Evolutionary conservation across 2,113 vertebrate species (phyloP).

Genomic region (Platichthys stellatus): DNA sequence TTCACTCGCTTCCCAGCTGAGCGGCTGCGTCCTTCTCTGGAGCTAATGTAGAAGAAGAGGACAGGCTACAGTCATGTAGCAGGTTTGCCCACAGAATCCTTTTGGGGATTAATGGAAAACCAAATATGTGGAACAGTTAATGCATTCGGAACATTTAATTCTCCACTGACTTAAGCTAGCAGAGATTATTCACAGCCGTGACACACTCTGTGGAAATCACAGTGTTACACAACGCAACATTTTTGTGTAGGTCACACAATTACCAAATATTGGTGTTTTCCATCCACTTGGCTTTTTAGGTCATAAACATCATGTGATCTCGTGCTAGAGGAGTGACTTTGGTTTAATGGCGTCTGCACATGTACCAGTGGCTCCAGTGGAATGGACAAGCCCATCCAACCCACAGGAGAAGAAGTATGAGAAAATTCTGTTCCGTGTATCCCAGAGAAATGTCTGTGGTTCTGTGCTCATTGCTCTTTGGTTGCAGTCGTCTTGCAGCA

Average conservation of each 20-base stretch:
- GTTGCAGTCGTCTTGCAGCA: constrained; percentile 54
- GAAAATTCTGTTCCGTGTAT: not conserved
- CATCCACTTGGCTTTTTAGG: not conserved
- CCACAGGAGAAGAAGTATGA: not conserved
- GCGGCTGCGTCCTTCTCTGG: constrained; percentile 35
- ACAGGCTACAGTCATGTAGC: not conserved
- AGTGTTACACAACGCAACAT: constrained; percentile 21
- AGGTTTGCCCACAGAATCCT: constrained; percentile 41
- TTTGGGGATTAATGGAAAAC: constrained; percentile 53
- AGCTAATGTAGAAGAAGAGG: constrained; percentile 19
- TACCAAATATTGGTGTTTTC: not conserved
- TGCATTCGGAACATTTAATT: constrained; percentile 55
- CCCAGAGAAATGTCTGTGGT: not conserved
- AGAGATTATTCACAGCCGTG: constrained; percentile 28
- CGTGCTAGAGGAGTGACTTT: not conserved
- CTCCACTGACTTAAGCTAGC: constrained; percentile 38
- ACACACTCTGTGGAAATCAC: not conserved
- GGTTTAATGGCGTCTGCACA: constrained; percentile 3
- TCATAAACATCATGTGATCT: constrained; percentile 8
- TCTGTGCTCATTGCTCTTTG: constrained; percentile 20
- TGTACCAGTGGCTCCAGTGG: constrained; percentile 9
- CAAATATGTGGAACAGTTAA: constrained; percentile 58
- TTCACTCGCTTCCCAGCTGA: constrained; percentile 5
- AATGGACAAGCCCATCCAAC: constrained; percentile 1
- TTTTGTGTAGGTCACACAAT: constrained; percentile 24